Percentiles rank a stretch among this genome's conserved stretches.
phyloP scores from a whole-genome alignment of 2,797 vertebrate genomes.

The Amniataba percoides region DNA sequence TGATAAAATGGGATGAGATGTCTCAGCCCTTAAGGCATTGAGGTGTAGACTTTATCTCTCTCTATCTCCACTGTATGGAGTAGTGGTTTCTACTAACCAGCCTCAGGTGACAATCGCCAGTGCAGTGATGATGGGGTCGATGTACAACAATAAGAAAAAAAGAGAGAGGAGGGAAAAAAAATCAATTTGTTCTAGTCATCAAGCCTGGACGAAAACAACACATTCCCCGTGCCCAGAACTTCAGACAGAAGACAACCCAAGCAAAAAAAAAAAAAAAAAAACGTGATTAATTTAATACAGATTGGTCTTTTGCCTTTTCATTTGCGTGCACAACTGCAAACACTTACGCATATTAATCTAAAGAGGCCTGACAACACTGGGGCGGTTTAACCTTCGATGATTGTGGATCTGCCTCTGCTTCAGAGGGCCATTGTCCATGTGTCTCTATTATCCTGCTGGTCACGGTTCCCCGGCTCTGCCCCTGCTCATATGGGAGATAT shows the following conservation, averaged over 20 bases:
- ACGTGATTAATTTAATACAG: slow-evolving; percentile 26
- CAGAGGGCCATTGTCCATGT: slow-evolving; percentile 74
- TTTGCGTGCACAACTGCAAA: slow-evolving; percentile 44
- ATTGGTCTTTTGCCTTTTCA: slow-evolving; percentile 39
- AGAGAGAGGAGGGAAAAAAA: not conserved
- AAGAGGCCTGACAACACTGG: slow-evolving; percentile 44
- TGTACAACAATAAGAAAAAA: slow-evolving; percentile 15
- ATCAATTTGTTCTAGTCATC: slow-evolving; percentile 42
- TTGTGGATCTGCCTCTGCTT: slow-evolving; percentile 58
- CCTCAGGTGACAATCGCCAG: slow-evolving; percentile 65
- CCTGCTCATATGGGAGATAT: slow-evolving; percentile 72
- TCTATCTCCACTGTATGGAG: slow-evolving; percentile 34
- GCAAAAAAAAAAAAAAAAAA: slow-evolving; percentile 13
- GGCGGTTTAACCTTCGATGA: slow-evolving; percentile 67
- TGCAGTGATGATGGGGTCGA: slow-evolving; percentile 36
- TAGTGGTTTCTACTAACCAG: slow-evolving; percentile 51
- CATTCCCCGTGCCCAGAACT: slow-evolving; percentile 7
- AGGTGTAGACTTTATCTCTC: slow-evolving; percentile 70
- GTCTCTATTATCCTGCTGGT: slow-evolving; percentile 79
- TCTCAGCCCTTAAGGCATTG: slow-evolving; percentile 68
- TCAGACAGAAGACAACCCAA: slow-evolving; percentile 1
- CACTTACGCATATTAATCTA: slow-evolving; percentile 51
- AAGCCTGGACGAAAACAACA: slow-evolving; percentile 22
- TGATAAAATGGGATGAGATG: slow-evolving; percentile 76
- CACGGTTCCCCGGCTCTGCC: slow-evolving; percentile 69